Evolutionary conservation across 2,797 vertebrate genomes (phyloP), one percentile per base, ranked within the genome.

Genomic region (Chiloscyllium punctatum): DNA sequence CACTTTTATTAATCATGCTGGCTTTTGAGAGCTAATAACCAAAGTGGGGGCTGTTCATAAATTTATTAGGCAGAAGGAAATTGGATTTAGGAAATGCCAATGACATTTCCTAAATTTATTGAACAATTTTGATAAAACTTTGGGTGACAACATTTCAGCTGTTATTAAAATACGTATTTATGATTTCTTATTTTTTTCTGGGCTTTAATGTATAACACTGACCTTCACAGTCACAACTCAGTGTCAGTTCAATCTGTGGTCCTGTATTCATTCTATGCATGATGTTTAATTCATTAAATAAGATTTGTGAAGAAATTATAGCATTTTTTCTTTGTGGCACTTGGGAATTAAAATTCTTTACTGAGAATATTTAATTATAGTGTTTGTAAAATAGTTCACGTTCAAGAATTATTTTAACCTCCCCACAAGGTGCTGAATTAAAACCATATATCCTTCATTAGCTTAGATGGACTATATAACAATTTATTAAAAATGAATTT

Each of bases 401-500:
- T 92, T 68, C n/a, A 69, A 69, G 90, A 92, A 92, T 68, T 6
- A 69, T 92, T 92, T 69, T 92, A 66, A 69, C 90, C 37, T 7
- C 18, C 66, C 62, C 90, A 92, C 62, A 92, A 92, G 69, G 21
- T 92, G 90, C 66, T 92, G 90, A 92, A 92, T 92, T 92, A 92
- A 92, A 92, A 92, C 21, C n/a, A 92, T 92, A 66, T 21, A 68
- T n/a, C 66, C n/a, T 92, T 69, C 23, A 92, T 42, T 25, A 23
- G 21, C 90, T 92, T 69, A 42, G n/a, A 92, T 68, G 90, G 90
- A 69, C n/a, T 25, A 68, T 23, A 6, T 91, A 92, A 42, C 90
- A 92, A 92, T 92, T 92, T 92, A 92, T 92, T 92, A 92, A 92
- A 84, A 92, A 92, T 92, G 6, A 92, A 69, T 69, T 92, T 92